Evolutionary conservation across 2,888 invertebrate genomes (phyloP), one percentile per base, ranked within the genome.

Genomic region (Rhamphomyia laevipes): DNA sequence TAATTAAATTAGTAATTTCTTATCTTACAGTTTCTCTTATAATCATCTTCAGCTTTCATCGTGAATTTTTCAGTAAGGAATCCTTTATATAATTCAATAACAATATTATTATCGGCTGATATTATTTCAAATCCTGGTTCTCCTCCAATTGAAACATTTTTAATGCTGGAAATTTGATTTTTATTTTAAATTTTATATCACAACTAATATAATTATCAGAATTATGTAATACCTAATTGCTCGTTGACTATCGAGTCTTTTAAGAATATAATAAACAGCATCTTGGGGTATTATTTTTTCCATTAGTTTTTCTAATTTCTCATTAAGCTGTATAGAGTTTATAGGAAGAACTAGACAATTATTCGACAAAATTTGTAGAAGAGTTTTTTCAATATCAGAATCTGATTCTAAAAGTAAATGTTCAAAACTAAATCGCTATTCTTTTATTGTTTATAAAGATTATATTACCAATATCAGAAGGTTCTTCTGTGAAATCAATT

Each of bases 161-260:
- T 63, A 7, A 70, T 66, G 5, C 63, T 63, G 18, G 60, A 61
- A 11, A 15, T 12, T n/a, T 4, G 41, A 9, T 27, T 15, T 42
- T 18, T 42, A 7, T 11, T 18, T 18, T 13, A n/a, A n/a, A 2
- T 38, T 17, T 15, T 30, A 11, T 23, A 21, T n/a, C 1, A 13
- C 9, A n/a, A n/a, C 1, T 33, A 42, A 17, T 10, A 43, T 38
- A 1, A 40, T 16, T 13, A 16, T 4, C 3, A 16, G 11, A 2
- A 5, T 16, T 38, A n/a, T 13, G 13, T n/a, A 43, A 46, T 49
- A 56, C 55, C 51, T 50, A 17, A 57, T 51, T 12, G 53, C 52
- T 7, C 51, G 53, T 63, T 87, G 87, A n/a, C 81, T 77, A 2
- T 86, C 80, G 64, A 89, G 79, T 66, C 88, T 88, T 58, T 84